phyloP scores from a whole-genome alignment of 2,113 vertebrate species.

The Fregetta grallaria region DNA sequence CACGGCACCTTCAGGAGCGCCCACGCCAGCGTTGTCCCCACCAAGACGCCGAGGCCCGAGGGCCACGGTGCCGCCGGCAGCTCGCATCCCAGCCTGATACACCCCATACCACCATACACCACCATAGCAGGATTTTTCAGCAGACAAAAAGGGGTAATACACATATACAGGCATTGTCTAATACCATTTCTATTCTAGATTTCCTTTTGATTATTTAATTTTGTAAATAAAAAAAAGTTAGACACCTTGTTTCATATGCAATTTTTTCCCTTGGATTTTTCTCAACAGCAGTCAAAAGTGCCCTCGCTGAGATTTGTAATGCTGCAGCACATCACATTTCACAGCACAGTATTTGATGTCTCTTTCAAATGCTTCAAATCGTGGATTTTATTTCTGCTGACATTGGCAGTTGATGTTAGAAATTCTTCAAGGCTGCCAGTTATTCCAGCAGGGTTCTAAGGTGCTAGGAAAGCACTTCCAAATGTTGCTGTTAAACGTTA shows the following conservation, averaged over 20 bases:
- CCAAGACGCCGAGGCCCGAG: rapidly evolving
- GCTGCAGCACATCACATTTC: rapidly evolving
- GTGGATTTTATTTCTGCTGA: not conserved
- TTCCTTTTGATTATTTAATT: not conserved
- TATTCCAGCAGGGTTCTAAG: not conserved
- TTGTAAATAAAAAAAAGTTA: not conserved
- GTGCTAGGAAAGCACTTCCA: not conserved
- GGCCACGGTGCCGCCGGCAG: not conserved
- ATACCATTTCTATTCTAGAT: not conserved
- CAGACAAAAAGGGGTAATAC: too few relatives aligned
- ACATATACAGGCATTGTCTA: not conserved
- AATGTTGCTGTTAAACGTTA: not conserved
- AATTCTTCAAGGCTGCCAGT: not conserved
- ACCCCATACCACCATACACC: rapidly evolving
- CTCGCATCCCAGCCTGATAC: rapidly evolving
- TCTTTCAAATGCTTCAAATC: not conserved
- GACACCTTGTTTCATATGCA: not conserved
- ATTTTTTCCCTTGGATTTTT: not conserved
- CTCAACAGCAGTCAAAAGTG: not conserved
- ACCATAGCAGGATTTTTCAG: rapidly evolving
- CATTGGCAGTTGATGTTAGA: not conserved
- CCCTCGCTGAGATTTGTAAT: rapidly evolving
- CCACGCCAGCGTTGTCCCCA: rapidly evolving
- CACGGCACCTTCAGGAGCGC: too few relatives aligned
- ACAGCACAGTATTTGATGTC: not conserved